Evolutionary conservation across 2,888 invertebrate genomes (phyloP).

Genomic region (Anorthoa munda): DNA sequence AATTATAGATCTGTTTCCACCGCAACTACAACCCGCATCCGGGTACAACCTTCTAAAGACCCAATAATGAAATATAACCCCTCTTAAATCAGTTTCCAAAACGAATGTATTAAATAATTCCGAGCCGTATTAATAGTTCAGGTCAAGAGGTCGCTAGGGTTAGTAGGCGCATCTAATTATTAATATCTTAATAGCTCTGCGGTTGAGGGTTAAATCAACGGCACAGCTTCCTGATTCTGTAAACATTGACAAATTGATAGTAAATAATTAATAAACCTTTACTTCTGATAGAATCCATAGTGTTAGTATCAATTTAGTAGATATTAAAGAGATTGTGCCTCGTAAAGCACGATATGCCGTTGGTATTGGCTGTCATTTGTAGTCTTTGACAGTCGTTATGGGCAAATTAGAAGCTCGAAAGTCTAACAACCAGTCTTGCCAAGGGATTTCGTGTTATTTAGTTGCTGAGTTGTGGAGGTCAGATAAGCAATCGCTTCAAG

Average conservation of each 20-base stretch:
- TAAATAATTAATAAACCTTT: no score
- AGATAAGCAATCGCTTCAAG: no score
- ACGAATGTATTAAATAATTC: conserved; percentile 57
- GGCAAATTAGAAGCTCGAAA: no score
- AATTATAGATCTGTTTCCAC: conserved; percentile 25
- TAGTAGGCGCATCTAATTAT: conserved; percentile 31
- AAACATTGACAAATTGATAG: background rate
- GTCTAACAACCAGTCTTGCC: no score
- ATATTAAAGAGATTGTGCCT: no score
- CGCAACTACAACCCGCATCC: background rate
- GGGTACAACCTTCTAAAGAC: conserved; percentile 3
- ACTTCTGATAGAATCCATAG: no score
- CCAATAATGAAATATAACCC: conserved; percentile 42
- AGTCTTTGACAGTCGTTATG: no score
- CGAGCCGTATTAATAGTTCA: conserved; percentile 55
- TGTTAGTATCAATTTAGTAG: no score
- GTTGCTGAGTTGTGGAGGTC: no score
- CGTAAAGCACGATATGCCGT: no score
- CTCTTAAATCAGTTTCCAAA: conserved; percentile 42
- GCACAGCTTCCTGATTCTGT: conserved; percentile 4
- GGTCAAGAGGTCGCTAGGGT: conserved; percentile 33
- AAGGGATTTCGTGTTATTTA: no score
- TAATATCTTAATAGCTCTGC: conserved; percentile 29
- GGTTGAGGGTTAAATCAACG: conserved; percentile 17
- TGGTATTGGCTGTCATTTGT: no score